Base-by-base conservation (phyloP, 2,888 invertebrate genomes). In the Pseudanteris insignis region DNA sequence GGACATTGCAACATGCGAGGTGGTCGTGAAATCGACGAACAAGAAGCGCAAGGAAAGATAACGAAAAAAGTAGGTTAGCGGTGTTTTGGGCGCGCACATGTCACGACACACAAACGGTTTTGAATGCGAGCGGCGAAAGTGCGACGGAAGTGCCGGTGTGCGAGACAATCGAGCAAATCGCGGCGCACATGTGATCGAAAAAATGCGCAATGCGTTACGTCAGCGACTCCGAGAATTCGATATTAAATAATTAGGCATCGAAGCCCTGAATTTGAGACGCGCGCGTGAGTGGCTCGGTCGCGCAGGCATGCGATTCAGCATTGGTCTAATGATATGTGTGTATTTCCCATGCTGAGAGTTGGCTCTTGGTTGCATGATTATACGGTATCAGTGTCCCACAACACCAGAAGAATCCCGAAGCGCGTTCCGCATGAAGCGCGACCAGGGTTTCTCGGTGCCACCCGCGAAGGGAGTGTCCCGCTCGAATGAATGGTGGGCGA, bases 341-440 rank as follows among this genome's bases (percentile, higher is more conserved):
- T 70, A 74, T 76, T 77, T 77, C 72, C 74, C 75, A 74, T 72
- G 70, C 70, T 66, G 67, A 54, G 70, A 63, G 60, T 55, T 53
- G 50, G 67, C 63, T 61, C 65, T 50, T 10, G 28, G 57, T 41
- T 55, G 41, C 53, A 62, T 77, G 74, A 78, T 76, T 77, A 75
- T 67, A 76, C 64, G 71, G 73, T 76, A 75, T 75, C 72, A 75
- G 69, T 66, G 65, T 70, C 70, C 71, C 70, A 70, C 76, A 75
- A 74, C 72, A 72, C 65, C 51, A 66, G 53, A 67, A 67, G 64
- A 59, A 65, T 62, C 57, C 32, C 34, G 13, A 26, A 53, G 62
- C 55, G 38, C 61, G 57, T 63, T 47, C 47, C 21, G 46, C 18
- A 41, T 46, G 32, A 51, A 60, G 51, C 55, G 60, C 62, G 66